Evolutionary conservation across 2,888 invertebrate species (phyloP).

Genomic region (Neuroscelio doddi): DNA sequence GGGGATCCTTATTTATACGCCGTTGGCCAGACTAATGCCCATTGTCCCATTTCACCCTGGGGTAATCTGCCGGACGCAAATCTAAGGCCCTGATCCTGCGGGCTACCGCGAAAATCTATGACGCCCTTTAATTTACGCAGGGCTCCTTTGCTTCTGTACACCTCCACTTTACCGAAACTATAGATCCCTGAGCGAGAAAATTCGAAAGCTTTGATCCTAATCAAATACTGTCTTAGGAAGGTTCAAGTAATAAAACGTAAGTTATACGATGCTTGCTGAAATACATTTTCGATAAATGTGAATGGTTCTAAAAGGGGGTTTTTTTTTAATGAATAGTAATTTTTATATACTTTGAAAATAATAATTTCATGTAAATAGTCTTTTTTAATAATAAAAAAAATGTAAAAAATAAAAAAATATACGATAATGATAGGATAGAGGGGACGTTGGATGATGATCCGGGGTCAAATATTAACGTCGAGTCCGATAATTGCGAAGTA

Average conservation of each 20-base stretch:
- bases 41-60: conserved; percentile 71
- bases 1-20: conserved; percentile 71
- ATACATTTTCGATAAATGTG: too few relatives aligned
- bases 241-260: not conserved
- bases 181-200: conserved; percentile 27
- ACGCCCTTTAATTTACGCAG: conserved; percentile 71
- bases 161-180: conserved; percentile 26
- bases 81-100: conserved; percentile 72
- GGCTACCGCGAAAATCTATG: conserved; percentile 72
- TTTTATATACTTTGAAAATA: too few relatives aligned
- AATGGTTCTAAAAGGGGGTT: too few relatives aligned
- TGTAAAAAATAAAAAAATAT: not conserved
- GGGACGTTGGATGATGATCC: conserved; percentile 47
- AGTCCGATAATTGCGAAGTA: conserved; percentile 71
- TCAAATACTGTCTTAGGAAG: conserved; percentile 6
- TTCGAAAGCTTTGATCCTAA: conserved; percentile 26
- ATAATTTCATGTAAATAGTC: too few relatives aligned
- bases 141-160: conserved; percentile 41
- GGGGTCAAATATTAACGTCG: conserved; percentile 71
- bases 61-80: conserved; percentile 72
- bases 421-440: not conserved
- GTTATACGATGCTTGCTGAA: too few relatives aligned
- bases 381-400: too few relatives aligned
- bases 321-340: too few relatives aligned
- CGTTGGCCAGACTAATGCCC: conserved; percentile 70